Base-by-base conservation (phyloP, 2,888 invertebrate genomes). In the Nomada lathburiana region DNA sequence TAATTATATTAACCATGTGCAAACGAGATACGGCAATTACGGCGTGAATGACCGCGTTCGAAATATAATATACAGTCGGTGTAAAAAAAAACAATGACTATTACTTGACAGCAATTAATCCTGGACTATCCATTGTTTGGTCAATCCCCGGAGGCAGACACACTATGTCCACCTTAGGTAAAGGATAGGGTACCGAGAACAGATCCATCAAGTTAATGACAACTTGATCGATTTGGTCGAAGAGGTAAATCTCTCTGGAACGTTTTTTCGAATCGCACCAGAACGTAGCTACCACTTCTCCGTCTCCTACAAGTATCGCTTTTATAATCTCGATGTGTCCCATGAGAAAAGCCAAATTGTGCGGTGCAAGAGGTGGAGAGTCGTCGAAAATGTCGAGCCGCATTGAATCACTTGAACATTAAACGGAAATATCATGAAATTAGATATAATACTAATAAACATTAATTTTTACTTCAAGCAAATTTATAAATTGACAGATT, bases 331-430 rank as follows among this genome's bases (percentile, higher is more conserved):
- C 84, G 9, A 88, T 36, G 50, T 86, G 80, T 0, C 92, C 92
- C 44, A 92, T 90, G 13, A 91, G 77, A 60, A 94, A 90, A 0
- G 95, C 96, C 23, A 96, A 94, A 78, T 96, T 94, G 88, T 96
- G 95, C 0, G 96, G 95, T 60, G 95, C 95, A 94, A 96, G 95
- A 36, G 92, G 93, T 0, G 86, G 89, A 0, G 92, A 92, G 50
- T 91, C 90, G 4, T 87, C 81, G 75, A 93, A 93, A 16, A 57
- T 86, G 64, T 91, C 90, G 50, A 85, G 36, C 4, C 85, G 10
- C 65, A 53, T 64, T 71, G 82, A 79, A 44, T 85, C 77, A 50
- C 88, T 80, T 63, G 82, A 72, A 50, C 90, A 91, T 76, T 1
- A 80, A 84, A 67, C 13, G n/a, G 18, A 57, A 65, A 53, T 57